Evolutionary conservation across 2,113 vertebrate genomes (phyloP).

Genomic region (Pimephales promelas): DNA sequence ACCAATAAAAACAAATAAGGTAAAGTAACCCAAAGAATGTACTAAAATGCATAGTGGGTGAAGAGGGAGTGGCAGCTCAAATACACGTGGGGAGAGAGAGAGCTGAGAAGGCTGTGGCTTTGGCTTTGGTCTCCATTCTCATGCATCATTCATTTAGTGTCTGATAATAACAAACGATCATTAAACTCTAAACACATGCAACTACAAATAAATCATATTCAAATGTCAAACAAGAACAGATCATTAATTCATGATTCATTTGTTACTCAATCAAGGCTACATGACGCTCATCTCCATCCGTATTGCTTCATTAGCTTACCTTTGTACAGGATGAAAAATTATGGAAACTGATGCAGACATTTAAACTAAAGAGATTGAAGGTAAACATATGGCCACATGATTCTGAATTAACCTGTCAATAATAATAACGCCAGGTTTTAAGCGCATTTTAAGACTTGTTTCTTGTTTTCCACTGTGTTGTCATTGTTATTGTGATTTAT

Average conservation of each 20-base stretch:
- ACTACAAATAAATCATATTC: conserved; percentile 30
- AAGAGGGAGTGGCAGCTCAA: not conserved
- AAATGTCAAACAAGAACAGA: conserved; percentile 19
- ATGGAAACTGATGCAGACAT: not conserved
- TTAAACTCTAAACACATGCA: conserved; percentile 44
- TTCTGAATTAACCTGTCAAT: not conserved
- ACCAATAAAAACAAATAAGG: conserved; percentile 1
- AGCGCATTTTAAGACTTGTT: not conserved
- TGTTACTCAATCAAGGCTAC: not conserved
- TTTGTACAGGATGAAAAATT: not conserved
- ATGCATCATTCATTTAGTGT: conserved; percentile 57
- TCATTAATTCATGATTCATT: not conserved
- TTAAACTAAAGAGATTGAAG: not conserved
- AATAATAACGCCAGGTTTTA: not conserved
- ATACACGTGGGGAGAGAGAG: not conserved
- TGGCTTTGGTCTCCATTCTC: conserved; percentile 40
- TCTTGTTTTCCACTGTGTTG: not conserved
- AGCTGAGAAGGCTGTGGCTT: not conserved
- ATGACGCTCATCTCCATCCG: not conserved
- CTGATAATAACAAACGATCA: conserved; percentile 34
- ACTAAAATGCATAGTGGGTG: not conserved
- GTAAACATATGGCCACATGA: not conserved
- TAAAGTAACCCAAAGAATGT: conserved; percentile 22
- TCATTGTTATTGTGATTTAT: not conserved
- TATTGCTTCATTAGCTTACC: not conserved